Conservation (phyloP, 1,140 invertebrate species). For the Mactra quadrangularis region DNA sequence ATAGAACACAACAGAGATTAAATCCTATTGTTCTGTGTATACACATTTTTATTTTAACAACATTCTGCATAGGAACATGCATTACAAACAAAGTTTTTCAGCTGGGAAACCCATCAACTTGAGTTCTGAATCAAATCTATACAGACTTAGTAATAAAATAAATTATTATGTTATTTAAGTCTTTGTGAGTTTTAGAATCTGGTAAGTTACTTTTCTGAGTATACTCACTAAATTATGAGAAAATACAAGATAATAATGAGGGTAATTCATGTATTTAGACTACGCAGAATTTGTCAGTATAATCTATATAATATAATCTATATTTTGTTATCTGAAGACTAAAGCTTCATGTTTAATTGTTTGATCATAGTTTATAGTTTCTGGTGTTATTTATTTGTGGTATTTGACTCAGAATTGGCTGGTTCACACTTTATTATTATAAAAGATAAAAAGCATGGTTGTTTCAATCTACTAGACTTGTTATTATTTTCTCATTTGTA, state of each 20-base stretch:
- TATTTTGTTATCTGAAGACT: neutral
- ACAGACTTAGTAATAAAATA: no score
- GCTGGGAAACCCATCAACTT: no score
- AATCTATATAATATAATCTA: neutral
- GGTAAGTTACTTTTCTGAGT: no score
- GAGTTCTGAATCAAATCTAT: no score
- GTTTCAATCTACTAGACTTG: conserved; percentile 5
- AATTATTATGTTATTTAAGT: no score
- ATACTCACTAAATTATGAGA: no score
- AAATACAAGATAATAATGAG: neutral
- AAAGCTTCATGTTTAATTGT: conserved; percentile 12
- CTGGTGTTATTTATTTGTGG: conserved; percentile 34
- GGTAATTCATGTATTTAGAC: neutral
- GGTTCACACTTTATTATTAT: conserved; percentile 28
- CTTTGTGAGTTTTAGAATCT: no score
- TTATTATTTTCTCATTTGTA: neutral
- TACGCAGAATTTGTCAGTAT: neutral
- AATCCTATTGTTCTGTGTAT: no score
- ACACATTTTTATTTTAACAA: no score
- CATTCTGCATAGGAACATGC: no score
- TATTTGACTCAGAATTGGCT: conserved; percentile 27
- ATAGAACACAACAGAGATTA: no score
- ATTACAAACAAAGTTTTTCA: no score
- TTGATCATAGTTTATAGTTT: conserved; percentile 39
- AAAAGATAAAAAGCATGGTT: conserved; percentile 33